Evolutionary conservation across 2,797 vertebrate species (phyloP), one percentile per base, ranked within the genome.

Genomic region (Staurois parvus): DNA sequence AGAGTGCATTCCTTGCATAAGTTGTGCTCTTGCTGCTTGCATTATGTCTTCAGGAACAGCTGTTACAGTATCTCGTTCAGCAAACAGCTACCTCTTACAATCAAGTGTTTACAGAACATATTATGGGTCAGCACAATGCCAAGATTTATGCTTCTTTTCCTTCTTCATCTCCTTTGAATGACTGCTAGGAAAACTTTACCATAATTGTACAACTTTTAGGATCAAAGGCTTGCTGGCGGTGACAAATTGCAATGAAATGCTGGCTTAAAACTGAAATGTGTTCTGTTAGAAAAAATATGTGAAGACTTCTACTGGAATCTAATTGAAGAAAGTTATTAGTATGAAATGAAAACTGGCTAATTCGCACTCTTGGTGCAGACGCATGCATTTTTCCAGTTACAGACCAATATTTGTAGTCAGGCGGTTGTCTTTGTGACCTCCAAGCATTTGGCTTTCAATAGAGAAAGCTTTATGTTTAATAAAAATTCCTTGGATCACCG

Each of bases 171-270:
- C 45, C n/a, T 72, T 10, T 40, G 52, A 72, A 68, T 72, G 68
- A 24, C 79, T 62, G 48, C 69, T 81, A 29, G 69, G 30, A 62
- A 81, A 81, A 59, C 29, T 84, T 70, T 84, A 37, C 48, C 66
- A 30, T 77, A 84, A 84, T 84, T 84, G 82, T 29, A 70, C 82
- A 76, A 78, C 75, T 78, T 78, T 76, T 72, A 62, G 28, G 83
- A 84, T 84, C 83, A 84, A 79, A 84, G 83, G 21, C 76, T 78
- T 72, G 45, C 68, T 30, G 75, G 34, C 48, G 62, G 83, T 64
- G 75, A 76, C 67, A 13, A 64, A 81, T 81, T 66, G n/a, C 48
- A 81, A 72, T 81, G 52, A 40, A 81, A 81, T 52, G 69, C 79
- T 30, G 10, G 52, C 56, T 72, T 42, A 32, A 78, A 64, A 66